These are phyloP conservation scores for Rhynchomys soricoides DNA, from an alignment of 2,113 vertebrate species.

Conservation along the genomic window DNA sequence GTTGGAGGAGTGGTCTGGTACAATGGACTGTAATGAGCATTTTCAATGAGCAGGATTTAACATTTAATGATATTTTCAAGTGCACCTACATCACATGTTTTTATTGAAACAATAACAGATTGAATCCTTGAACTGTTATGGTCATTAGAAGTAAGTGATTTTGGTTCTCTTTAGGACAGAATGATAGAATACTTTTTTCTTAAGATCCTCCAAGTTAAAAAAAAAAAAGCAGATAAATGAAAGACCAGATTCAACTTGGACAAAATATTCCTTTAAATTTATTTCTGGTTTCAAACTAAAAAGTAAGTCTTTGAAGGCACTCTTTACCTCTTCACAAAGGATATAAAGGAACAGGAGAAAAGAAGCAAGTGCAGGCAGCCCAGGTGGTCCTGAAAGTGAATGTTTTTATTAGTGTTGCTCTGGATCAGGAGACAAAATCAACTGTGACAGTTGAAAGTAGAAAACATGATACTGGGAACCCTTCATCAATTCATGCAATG, in stretches of 20 bases:
- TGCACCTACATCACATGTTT: neutral
- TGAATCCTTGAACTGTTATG: neutral
- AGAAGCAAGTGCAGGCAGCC: neutral
- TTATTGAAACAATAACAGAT: neutral
- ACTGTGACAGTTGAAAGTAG: neutral
- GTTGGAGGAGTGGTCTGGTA: neutral
- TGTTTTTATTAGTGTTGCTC: neutral
- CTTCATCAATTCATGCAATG: neutral
- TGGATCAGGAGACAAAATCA: neutral
- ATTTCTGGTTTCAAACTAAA: slow-evolving; percentile 33
- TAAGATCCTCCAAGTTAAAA: neutral
- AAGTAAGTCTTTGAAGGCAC: neutral
- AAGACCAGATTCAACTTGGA: neutral
- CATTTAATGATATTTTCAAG: neutral
- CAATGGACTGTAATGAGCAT: neutral
- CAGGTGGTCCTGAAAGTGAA: neutral
- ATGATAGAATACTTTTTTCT: slow-evolving; percentile 12
- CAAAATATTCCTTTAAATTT: neutral
- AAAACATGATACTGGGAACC: neutral
- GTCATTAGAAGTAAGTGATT: slow-evolving; percentile 8
- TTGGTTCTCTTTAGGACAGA: neutral
- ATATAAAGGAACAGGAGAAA: neutral
- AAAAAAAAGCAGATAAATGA: neutral
- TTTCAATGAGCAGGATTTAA: neutral
- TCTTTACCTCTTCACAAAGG: neutral